These are phyloP conservation scores for Anthrax anthrax DNA, from an alignment of 2,888 invertebrate genomes.

Conservation along the genomic window DNA sequence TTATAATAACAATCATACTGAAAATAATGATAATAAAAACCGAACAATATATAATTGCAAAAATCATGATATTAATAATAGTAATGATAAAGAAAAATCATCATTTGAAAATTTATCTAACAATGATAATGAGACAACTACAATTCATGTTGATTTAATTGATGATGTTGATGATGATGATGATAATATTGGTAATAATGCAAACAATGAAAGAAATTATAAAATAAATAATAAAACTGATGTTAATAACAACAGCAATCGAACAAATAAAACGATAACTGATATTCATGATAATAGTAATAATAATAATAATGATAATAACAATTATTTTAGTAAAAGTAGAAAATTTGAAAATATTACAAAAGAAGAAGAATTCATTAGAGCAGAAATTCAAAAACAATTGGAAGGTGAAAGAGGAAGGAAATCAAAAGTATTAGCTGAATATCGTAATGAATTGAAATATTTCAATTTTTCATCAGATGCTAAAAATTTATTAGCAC, in stretches of 20 bases:
- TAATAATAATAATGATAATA: no score
- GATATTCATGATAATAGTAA: no score
- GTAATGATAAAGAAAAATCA: neutral
- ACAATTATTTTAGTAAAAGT: no score
- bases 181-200: neutral
- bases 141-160: neutral
- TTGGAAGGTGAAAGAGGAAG: conserved; percentile 20
- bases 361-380: conserved; percentile 18
- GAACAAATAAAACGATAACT: neutral
- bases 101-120: neutral
- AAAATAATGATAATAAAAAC: neutral
- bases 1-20: conserved; percentile 2
- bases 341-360: conserved; percentile 24
- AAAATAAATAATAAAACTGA: neutral
- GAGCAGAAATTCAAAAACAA: conserved; percentile 9
- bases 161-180: neutral
- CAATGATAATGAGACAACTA: neutral
- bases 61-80: neutral
- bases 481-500: conserved; percentile 25
- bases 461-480: conserved; percentile 27
- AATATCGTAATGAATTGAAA: conserved; percentile 26
- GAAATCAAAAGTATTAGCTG: conserved; percentile 28
- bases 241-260: neutral
- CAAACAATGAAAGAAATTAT: neutral
- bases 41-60: conserved; percentile 1